Base-by-base conservation (phyloP, 2,888 invertebrate species). In the Malachius bipustulatus region DNA sequence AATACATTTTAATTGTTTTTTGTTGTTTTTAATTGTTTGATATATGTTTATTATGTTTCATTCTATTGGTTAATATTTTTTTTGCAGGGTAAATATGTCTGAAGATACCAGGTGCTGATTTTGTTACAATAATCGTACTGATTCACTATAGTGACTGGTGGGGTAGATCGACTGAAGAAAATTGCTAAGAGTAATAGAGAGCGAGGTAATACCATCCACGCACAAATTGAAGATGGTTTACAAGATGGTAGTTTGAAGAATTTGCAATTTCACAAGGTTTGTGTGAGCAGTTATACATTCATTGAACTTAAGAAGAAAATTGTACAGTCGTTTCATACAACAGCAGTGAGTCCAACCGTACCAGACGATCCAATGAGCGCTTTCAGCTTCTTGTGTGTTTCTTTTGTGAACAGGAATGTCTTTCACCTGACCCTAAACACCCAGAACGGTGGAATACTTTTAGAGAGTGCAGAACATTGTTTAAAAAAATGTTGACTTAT, bases 251-350 rank as follows among this genome's bases (percentile, higher is more conserved):
- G 24, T 33, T 33, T 33, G 11, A 19, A 33, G 33, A 33, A 33
- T 33, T 33, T 33, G 33, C 33, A 33, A 33, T 26, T 33, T 33
- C 26, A 33, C 26, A 33, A 33, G 13, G 33, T 33, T 19, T 19
- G 24, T 19, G 24, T 19, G n/a, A 19, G 24, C n/a, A 19, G 24
- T 19, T 19, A n/a, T 19, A 32, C 32, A 16, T 32, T 9, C 32
- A 32, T 12, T 11, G 19, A 14, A 33, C 14, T 16, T 24, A 3
- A 14, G 26, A 26, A 11, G 12, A 33, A 33, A 12, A 33, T 14
- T 3, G 33, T 11, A 19, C 16, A 16, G 14, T 33, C n/a, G n/a
- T 19, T 19, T 19, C 6, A 19, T 8, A 6, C 6, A 19, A 6
- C n/a, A 19, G 24, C 24, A 19, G 24, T 19, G 24, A 19, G n/a